These are phyloP conservation scores for Gymnoscopelus microlampas DNA, from an alignment of 2,797 vertebrate species.

Conservation along the genomic window DNA sequence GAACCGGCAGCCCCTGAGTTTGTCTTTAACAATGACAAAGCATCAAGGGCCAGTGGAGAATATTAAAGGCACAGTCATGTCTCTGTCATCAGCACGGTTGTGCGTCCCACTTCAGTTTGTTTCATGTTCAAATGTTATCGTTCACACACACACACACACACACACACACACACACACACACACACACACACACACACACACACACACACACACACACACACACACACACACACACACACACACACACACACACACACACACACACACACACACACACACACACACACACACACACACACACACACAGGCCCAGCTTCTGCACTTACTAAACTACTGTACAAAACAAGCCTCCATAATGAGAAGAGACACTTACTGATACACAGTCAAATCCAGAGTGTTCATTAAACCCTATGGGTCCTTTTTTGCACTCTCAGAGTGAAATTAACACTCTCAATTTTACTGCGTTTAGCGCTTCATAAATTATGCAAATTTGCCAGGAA, in stretches of 20 bases:
- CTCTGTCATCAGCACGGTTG: neutral
- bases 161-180: too few relatives aligned
- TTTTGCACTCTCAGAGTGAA: too few relatives aligned
- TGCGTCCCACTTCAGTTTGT: conserved; percentile 26
- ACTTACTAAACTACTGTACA: conserved; percentile 54
- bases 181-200: too few relatives aligned
- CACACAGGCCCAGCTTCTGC: conserved; percentile 55
- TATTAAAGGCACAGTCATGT: conserved; percentile 7
- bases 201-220: too few relatives aligned
- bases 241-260: too few relatives aligned
- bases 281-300: too few relatives aligned
- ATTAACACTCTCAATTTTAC: too few relatives aligned
- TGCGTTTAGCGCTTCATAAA: conserved; percentile 53
- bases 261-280: too few relatives aligned
- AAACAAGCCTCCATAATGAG: conserved; percentile 59
- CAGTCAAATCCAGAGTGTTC: too few relatives aligned
- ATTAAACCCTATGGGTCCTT: too few relatives aligned
- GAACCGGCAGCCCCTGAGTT: conserved; percentile 6
- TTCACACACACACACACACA: conserved; percentile 54
- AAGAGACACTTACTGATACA: conserved; percentile 36
- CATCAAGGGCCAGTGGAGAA: conserved; percentile 30
- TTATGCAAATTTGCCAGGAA: conserved; percentile 65
- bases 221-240: too few relatives aligned
- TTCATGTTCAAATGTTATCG: conserved; percentile 51
- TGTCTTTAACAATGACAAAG: neutral